Base-by-base conservation (phyloP, 2,888 invertebrate genomes). In the Mycalesis mineus region DNA sequence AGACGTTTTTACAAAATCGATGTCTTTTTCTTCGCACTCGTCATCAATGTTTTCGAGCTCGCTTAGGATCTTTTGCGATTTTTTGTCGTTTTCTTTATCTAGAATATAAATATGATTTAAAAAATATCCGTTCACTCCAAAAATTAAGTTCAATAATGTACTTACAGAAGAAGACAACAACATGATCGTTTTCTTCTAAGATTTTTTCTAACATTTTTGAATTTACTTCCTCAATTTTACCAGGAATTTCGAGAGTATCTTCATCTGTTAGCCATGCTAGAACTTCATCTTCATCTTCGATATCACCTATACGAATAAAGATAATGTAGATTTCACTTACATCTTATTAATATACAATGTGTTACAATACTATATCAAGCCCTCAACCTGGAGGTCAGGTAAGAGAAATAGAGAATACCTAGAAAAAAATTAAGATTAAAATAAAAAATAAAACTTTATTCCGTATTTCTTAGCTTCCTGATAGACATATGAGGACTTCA, bases 131-230 rank as follows among this genome's bases (percentile, higher is more conserved):
- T 22, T 22, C 22, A 5, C 5, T 2, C 22, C 22, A 4, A 22
- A 22, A 22, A 22, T 31, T 15, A 15, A 11, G n/a, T n/a, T n/a
- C n/a, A n/a, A n/a, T n/a, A n/a, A n/a, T n/a, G 63, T 62, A 92
- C 96, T 93, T 90, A 97, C 97, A 97, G 90, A 97, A 97, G 80
- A 97, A 96, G 14, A 97, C 97, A 47, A 97, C 97, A 49, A 97
- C 94, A 72, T 96, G 95, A 69, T 96, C 95, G 68, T 96, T 96
- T 78, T 96, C 96, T 61, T 94, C 92, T 62, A 97, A 90, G 66
- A 97, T 95, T 76, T 96, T 97, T 72, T 97, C 97, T 77, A 97
- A 84, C 97, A 97, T 97, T 77, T 92, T 94, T 0, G 93, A 91
- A 74, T 97, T 97, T 37, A 97, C 96, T 84, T 97, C 97, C 78